phyloP scores from a whole-genome alignment of 2,888 invertebrate genomes.

The Zonitis immaculata region DNA sequence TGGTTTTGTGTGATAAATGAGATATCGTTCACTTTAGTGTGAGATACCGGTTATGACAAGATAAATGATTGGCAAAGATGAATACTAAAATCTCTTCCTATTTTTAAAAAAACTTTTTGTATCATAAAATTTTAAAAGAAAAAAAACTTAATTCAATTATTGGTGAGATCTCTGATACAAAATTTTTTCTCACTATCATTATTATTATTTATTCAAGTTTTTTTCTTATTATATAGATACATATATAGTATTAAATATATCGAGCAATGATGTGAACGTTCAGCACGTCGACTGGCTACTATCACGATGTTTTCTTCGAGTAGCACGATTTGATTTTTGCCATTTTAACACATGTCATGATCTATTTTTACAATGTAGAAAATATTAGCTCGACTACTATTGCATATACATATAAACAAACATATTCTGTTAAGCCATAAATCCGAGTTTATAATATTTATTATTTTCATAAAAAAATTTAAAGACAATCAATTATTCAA shows the following conservation, averaged over 20 bases:
- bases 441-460: no score
- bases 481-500: no score
- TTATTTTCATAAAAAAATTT: no score
- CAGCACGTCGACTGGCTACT: slow-evolving; percentile 8
- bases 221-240: no score
- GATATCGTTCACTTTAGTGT: slow-evolving; percentile 42
- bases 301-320: slow-evolving; percentile 11
- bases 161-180: no score
- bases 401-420: background rate
- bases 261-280: slow-evolving; percentile 4
- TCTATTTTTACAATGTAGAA: slow-evolving; percentile 12
- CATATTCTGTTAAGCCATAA: background rate
- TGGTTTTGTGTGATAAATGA: slow-evolving; percentile 47
- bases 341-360: slow-evolving; percentile 17
- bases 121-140: no score
- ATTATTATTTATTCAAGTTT: no score
- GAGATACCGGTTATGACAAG: slow-evolving; percentile 44
- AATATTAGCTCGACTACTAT: background rate
- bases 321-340: slow-evolving; percentile 16
- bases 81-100: no score
- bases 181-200: no score
- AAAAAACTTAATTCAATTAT: no score
- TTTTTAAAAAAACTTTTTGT: no score
- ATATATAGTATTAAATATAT: no score
- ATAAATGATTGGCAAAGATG: slow-evolving; percentile 40